Evolutionary conservation across 2,888 invertebrate genomes (phyloP).

Genomic region (Trachelus troglodyta): DNA sequence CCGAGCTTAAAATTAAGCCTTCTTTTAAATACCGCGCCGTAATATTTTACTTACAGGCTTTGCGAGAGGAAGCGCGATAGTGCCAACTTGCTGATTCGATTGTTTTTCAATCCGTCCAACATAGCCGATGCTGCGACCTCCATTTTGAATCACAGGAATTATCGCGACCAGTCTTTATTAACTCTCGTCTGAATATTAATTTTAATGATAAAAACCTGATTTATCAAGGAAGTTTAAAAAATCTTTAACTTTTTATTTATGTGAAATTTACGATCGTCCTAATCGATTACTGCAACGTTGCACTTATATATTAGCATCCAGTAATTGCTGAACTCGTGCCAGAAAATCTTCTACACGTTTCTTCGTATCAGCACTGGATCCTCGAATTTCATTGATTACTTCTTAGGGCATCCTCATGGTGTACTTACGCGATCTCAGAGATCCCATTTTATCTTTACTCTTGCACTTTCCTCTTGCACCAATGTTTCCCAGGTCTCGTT

Average conservation of each 20-base stretch:
- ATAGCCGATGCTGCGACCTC: conserved; percentile 74
- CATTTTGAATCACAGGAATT: conserved; percentile 52
- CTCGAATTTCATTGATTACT: too few relatives aligned
- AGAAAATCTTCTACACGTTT: too few relatives aligned
- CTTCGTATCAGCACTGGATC: too few relatives aligned
- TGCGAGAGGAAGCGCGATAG: conserved; percentile 81
- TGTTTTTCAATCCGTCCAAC: conserved; percentile 81
- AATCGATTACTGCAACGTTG: not conserved
- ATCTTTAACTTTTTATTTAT: not conserved
- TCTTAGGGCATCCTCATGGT: too few relatives aligned
- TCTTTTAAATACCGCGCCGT: not conserved
- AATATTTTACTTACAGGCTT: conserved; percentile 77
- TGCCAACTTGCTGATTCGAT: conserved; percentile 80
- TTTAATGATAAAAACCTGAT: not conserved
- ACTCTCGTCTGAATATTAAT: not conserved
- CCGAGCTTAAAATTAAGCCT: not conserved
- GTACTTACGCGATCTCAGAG: too few relatives aligned
- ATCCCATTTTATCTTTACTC: too few relatives aligned
- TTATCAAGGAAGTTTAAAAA: not conserved
- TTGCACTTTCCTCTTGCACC: too few relatives aligned
- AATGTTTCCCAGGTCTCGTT: too few relatives aligned
- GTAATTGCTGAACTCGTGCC: too few relatives aligned
- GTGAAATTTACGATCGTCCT: not conserved
- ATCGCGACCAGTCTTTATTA: not conserved
- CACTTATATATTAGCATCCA: not conserved